Percentiles rank a stretch among this genome's conserved stretches.
Conservation (phyloP, 2,888 invertebrate species). For the Alsophila aescularia region DNA sequence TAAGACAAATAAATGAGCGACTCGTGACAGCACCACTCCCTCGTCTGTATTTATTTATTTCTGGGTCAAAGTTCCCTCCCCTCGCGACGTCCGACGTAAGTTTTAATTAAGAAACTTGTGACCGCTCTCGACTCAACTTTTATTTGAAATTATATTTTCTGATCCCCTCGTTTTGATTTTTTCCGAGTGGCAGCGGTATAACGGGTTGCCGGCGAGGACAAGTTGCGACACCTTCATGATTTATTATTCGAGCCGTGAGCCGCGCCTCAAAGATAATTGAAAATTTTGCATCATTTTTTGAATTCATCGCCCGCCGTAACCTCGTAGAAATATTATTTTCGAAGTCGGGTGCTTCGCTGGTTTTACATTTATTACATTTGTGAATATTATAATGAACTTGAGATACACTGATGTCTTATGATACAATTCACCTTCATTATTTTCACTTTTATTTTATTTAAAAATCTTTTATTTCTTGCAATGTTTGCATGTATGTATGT, state of each 20-base stretch:
- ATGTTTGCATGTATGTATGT: too few relatives aligned
- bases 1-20: conserved; percentile 81
- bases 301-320: conserved; percentile 29
- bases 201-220: conserved; percentile 72
- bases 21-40: conserved; percentile 69
- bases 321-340: conserved; percentile 21
- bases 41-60: conserved; percentile 82
- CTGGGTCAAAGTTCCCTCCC: conserved; percentile 79
- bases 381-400: not conserved
- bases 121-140: conserved; percentile 79
- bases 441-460: too few relatives aligned
- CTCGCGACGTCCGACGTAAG: conserved; percentile 79
- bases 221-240: conserved; percentile 74
- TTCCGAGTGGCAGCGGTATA: conserved; percentile 64
- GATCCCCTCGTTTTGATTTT: conserved; percentile 76
- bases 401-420: not conserved
- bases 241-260: conserved; percentile 66
- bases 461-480: too few relatives aligned
- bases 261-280: conserved; percentile 60
- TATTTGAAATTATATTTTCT: conserved; percentile 83
- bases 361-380: conserved; percentile 21
- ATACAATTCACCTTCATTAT: too few relatives aligned
- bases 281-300: conserved; percentile 55
- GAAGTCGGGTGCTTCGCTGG: conserved; percentile 4
- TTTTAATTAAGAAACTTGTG: conserved; percentile 86